phyloP scores from a whole-genome alignment of 2,888 invertebrate species.

The Serrognathus titanus region DNA sequence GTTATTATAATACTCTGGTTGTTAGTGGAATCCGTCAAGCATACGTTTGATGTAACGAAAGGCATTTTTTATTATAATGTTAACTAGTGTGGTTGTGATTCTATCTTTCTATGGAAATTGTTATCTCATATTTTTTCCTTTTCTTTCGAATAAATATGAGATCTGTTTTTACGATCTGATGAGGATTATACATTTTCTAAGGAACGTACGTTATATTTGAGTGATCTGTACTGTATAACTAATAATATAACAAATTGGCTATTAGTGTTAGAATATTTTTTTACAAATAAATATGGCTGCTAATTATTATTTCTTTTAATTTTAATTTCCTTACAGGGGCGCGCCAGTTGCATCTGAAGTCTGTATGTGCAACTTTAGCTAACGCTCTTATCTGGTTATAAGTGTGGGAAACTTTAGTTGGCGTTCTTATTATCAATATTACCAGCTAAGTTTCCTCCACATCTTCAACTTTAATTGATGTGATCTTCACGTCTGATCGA shows the following conservation, averaged over 20 bases:
- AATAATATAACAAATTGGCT: conserved; percentile 55
- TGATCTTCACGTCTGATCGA: too few species aligned
- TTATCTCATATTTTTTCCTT: too few species aligned
- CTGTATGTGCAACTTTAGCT: neutral
- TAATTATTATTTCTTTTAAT: conserved; percentile 29
- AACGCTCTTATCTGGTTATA: too few species aligned
- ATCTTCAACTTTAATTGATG: too few species aligned
- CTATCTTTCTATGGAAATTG: neutral
- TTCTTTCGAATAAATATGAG: too few species aligned
- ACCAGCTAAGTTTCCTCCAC: too few species aligned
- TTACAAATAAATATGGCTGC: conserved; percentile 62
- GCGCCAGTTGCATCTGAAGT: neutral
- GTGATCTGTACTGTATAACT: conserved; percentile 23
- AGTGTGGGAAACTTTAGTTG: too few species aligned
- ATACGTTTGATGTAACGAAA: neutral
- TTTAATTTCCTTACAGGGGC: neutral
- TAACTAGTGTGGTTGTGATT: conserved; percentile 12
- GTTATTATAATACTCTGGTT: neutral
- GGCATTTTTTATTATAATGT: neutral
- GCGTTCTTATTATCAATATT: too few species aligned
- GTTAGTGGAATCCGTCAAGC: neutral
- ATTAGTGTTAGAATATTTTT: conserved; percentile 69
- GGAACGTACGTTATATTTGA: neutral
- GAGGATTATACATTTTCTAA: neutral
- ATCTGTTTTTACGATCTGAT: too few species aligned